Conservation (phyloP, 2,797 vertebrate genomes). For the Parambassis ranga region DNA sequence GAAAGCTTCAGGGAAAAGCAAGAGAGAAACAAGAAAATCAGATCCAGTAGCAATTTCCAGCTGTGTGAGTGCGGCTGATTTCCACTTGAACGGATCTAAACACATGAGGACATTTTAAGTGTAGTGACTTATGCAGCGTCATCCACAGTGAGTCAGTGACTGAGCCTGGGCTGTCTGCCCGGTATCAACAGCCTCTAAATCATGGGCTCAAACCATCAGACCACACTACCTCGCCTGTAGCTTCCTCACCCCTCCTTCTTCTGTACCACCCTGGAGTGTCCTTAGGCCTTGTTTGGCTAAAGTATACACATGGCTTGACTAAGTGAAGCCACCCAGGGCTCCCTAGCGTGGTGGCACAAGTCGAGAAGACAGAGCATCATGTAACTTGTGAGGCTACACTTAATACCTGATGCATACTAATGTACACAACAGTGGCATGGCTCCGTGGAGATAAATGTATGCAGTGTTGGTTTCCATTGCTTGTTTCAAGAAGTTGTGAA, state of each 20-base stretch:
- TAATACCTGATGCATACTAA: slow-evolving; percentile 54
- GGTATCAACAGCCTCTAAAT: slow-evolving; percentile 84
- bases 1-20: slow-evolving; percentile 65
- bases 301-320: slow-evolving; percentile 77
- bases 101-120: slow-evolving; percentile 82
- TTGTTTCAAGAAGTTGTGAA: slow-evolving; percentile 39
- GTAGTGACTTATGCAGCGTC: slow-evolving; percentile 80
- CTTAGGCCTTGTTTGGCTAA: slow-evolving; percentile 75
- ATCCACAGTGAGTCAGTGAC: slow-evolving; percentile 79
- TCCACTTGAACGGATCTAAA: slow-evolving; percentile 82
- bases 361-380: slow-evolving; percentile 50
- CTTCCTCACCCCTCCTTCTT: slow-evolving; percentile 60
- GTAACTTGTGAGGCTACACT: slow-evolving; percentile 61
- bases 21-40: slow-evolving; percentile 63
- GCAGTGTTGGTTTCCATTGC: slow-evolving; percentile 19
- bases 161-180: slow-evolving; percentile 76
- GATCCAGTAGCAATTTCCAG: slow-evolving; percentile 80
- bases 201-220: slow-evolving; percentile 76
- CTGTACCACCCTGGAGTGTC: slow-evolving; percentile 79
- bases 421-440: slow-evolving; percentile 46
- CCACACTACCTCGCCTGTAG: slow-evolving; percentile 76
- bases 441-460: slow-evolving; percentile 47
- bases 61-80: slow-evolving; percentile 71
- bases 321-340: slow-evolving; percentile 77
- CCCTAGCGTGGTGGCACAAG: slow-evolving; percentile 65